Conservation (phyloP, 2,888 invertebrate genomes). For the Nycteola revayana region DNA sequence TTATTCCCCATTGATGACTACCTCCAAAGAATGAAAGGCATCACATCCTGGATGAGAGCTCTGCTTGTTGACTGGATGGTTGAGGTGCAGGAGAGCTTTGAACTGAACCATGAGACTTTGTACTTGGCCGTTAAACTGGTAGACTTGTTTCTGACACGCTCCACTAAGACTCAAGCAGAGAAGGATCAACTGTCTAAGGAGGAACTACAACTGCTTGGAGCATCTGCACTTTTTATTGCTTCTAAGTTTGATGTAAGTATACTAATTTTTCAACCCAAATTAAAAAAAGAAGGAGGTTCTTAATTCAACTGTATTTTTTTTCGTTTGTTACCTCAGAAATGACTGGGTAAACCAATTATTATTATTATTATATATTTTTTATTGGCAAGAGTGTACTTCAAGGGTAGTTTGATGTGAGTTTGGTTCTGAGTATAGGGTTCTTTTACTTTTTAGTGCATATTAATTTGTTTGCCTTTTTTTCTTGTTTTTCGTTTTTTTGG, state of each 20-base stretch:
- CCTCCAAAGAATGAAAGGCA: constrained; percentile 88
- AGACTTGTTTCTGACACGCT: constrained; percentile 88
- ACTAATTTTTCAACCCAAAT: too few species aligned
- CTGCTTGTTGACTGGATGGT: constrained; percentile 99
- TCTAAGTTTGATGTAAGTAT: constrained; percentile 96
- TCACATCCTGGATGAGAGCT: constrained; percentile 94
- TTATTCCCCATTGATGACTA: constrained; percentile 91
- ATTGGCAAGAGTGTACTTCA: too few species aligned
- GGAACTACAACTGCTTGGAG: constrained; percentile 94
- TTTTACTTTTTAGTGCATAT: too few species aligned
- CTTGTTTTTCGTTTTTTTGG: too few species aligned
- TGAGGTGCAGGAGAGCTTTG: constrained; percentile 98
- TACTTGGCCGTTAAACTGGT: constrained; percentile 98
- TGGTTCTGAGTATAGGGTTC: too few species aligned
- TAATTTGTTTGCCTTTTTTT: too few species aligned
- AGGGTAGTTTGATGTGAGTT: too few species aligned
- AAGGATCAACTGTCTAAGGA: constrained; percentile 87
- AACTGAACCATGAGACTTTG: constrained; percentile 98
- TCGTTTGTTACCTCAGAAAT: too few species aligned
- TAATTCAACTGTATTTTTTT: too few species aligned
- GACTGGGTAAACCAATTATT: too few species aligned
- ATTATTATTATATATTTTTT: too few species aligned
- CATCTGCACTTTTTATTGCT: constrained; percentile 95
- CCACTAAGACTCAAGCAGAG: constrained; percentile 49
- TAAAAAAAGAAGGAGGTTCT: too few species aligned